A percentile compares a stretch with the other conserved stretches of the same genome.
phyloP scores from a whole-genome alignment of 2,888 invertebrate species.

The Pristionchus exspectatus region DNA sequence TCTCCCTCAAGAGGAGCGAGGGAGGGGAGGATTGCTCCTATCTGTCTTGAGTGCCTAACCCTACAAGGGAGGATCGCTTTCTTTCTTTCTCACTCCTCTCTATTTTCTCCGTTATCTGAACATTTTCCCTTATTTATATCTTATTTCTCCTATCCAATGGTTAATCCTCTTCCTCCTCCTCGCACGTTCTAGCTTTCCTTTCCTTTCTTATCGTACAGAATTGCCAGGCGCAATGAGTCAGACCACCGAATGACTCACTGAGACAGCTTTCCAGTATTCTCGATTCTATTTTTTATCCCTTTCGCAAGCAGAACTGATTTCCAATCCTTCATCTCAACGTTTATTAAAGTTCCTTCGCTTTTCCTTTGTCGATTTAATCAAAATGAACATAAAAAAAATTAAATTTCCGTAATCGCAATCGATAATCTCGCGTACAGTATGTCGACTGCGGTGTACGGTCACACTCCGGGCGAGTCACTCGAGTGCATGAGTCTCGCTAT shows the following conservation, averaged over 20 bases:
- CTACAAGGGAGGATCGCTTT: not conserved
- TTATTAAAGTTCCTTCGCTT: not conserved
- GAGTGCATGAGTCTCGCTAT: slow-evolving; percentile 74
- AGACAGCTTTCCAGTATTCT: not conserved
- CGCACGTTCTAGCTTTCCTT: not conserved
- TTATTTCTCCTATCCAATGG: not conserved
- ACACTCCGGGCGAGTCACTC: slow-evolving; percentile 71
- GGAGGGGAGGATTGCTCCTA: not conserved
- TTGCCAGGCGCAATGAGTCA: not conserved
- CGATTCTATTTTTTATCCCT: not conserved
- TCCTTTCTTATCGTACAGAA: not conserved
- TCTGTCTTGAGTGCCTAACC: not conserved
- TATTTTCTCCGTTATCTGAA: not conserved
- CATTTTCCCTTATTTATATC: not conserved
- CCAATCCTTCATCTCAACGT: not conserved
- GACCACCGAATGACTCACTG: not conserved
- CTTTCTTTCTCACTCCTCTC: not conserved
- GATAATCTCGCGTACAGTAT: slow-evolving; percentile 55
- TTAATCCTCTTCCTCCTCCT: not conserved
- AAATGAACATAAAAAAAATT: no score
- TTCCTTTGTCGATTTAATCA: not conserved
- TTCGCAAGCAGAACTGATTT: not conserved
- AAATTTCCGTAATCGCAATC: not conserved
- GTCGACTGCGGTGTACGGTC: slow-evolving; percentile 67
- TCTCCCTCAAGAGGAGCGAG: not conserved